Conservation (phyloP, 1,140 invertebrate species). For the Platorchestia sp. region DNA sequence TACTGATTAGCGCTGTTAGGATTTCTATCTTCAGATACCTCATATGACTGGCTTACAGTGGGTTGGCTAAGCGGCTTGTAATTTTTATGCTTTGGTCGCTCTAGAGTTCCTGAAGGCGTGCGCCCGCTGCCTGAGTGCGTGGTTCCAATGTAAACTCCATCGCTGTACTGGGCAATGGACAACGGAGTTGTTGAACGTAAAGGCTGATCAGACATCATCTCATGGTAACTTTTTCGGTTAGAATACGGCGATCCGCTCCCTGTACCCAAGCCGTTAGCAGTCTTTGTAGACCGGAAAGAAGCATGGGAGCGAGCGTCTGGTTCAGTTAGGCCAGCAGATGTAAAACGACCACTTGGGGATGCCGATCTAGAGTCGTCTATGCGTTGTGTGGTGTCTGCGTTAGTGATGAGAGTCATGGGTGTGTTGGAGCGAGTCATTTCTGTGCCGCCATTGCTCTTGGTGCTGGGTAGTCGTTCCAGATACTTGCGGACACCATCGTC, state of each 20-base stretch:
- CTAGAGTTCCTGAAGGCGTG: conserved; percentile 1
- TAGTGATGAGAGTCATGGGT: conserved; percentile 53
- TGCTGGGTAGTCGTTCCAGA: conserved; percentile 61
- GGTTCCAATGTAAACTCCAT: conserved; percentile 22
- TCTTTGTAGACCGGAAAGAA: conserved; percentile 23
- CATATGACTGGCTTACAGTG: not conserved
- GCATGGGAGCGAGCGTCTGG: conserved; percentile 15
- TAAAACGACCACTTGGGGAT: not conserved
- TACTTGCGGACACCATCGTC: conserved; percentile 65
- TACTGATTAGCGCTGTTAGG: not conserved
- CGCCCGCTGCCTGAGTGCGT: not conserved
- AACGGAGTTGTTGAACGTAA: not conserved
- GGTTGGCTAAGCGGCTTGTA: conserved; percentile 20
- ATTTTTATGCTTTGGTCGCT: conserved; percentile 4
- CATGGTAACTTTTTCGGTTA: conserved; percentile 40
- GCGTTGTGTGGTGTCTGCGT: conserved; percentile 25
- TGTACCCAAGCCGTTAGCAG: not conserved
- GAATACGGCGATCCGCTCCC: not conserved
- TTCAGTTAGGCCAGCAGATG: not conserved
- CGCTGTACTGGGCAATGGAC: conserved; percentile 28
- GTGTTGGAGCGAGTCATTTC: conserved; percentile 49
- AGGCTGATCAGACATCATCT: conserved; percentile 38
- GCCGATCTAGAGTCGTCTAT: conserved; percentile 19
- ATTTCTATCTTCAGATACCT: not conserved
- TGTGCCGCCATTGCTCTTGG: conserved; percentile 56